Base-by-base conservation (phyloP, 2,797 vertebrate genomes). In the Melanotaenia nigrans region DNA sequence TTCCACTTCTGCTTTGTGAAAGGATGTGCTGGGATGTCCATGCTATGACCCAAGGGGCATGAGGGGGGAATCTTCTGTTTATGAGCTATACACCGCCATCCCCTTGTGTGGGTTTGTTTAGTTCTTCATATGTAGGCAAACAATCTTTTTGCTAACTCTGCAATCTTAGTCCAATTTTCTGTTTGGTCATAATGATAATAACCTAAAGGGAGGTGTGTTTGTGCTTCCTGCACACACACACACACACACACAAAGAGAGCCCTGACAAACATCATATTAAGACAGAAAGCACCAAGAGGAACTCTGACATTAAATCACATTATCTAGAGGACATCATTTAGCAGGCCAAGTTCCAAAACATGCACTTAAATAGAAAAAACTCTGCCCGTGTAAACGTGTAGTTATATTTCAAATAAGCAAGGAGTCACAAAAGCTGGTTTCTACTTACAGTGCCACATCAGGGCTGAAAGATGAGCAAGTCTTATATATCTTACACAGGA, bases 141-240 rank as follows among this genome's bases (percentile, higher is more conserved):
- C 45, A 51, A 28, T 75, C 51, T 77, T 62, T 67, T 63, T 36
- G 59, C 47, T 40, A 33, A 24, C 54, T 58, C 20, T 13, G 32
- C 32, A 61, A 53, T 55, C 73, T 64, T 36, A 68, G 42, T 38
- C 64, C 78, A 81, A 85, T 87, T 78, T 61, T 36, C 33, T 63
- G 61, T 24, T 62, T 25, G 73, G 73, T 65, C 66, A 79, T 74
- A 81, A 84, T 73, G 83, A 81, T 73, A 84, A 81, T 32, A 79
- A 79, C 71, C 49, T 68, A 25, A 51, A 74, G 72, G 65, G 5
- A 40, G 13, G 51, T 45, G 38, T 28, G 55, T 81, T 58, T 70
- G 69, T 65, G 14, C 20, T 56, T n/a, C 33, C 30, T 79, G 61
- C 38, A 71, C 49, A 58, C 55, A 68, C 22, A 63, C 40, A 54